Conservation (phyloP, 1,140 invertebrate species). For the Anagrus nilaparvatae region DNA sequence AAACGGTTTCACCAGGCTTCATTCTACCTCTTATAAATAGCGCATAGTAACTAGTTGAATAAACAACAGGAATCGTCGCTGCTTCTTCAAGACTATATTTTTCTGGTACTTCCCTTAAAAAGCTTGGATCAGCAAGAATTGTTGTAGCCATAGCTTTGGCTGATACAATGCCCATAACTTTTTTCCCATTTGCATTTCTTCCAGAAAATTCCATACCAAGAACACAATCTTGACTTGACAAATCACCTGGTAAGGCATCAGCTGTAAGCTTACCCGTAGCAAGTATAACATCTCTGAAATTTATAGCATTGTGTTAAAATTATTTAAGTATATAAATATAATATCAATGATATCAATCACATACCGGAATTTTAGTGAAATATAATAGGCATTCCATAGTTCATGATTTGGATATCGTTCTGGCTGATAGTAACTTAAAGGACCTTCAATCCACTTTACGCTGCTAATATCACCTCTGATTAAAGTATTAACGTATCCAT, state of each 20-base stretch:
- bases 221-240: constrained; percentile 83
- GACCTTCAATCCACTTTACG: constrained; percentile 86
- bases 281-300: constrained; percentile 87
- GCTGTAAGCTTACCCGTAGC: constrained; percentile 91
- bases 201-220: constrained; percentile 92
- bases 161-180: constrained; percentile 91
- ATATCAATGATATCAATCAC: neutral
- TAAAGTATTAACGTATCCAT: constrained; percentile 88
- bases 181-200: constrained; percentile 56
- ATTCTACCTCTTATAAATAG: constrained; percentile 76
- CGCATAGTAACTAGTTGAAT: constrained; percentile 88
- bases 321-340: neutral
- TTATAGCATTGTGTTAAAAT: no score
- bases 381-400: constrained; percentile 82
- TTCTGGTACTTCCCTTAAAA: constrained; percentile 84
- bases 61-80: constrained; percentile 90
- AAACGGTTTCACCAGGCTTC: constrained; percentile 69
- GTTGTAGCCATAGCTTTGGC: constrained; percentile 83
- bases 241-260: constrained; percentile 82
- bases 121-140: constrained; percentile 70
- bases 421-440: constrained; percentile 50
- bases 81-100: constrained; percentile 86
- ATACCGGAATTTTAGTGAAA: constrained; percentile 80
- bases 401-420: constrained; percentile 41
- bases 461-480: constrained; percentile 85